phyloP scores from a whole-genome alignment of 2,797 vertebrate genomes.

The Falco biarmicus region DNA sequence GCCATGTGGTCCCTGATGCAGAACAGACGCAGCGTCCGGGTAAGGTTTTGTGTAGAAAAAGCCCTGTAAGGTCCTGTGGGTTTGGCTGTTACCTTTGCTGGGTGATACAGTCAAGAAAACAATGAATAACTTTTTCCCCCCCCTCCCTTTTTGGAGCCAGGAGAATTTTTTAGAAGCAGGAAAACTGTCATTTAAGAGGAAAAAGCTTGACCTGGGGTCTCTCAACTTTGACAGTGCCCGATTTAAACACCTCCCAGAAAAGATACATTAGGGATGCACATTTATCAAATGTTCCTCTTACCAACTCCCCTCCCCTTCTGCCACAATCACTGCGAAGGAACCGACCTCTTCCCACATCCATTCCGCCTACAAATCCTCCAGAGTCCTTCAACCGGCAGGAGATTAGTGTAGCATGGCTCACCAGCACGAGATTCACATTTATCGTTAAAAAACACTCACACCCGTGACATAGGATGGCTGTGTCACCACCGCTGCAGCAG shows the following conservation, averaged over 20 bases:
- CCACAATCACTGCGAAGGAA: fast-evolving
- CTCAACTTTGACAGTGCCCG: not conserved
- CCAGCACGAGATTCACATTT: not conserved
- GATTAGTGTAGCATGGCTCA: not conserved
- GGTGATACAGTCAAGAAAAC: not conserved
- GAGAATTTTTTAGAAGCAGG: not conserved
- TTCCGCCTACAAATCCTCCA: not conserved
- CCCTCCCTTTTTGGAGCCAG: not conserved
- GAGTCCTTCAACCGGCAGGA: not conserved
- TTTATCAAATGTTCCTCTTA: not conserved
- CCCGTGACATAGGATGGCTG: not conserved
- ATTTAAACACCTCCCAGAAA: not conserved
- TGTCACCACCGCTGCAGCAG: not conserved
- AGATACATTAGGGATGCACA: fast-evolving
- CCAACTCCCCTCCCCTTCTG: not conserved
- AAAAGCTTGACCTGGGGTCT: not conserved
- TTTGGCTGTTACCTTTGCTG: not conserved
- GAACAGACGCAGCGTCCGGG: not conserved
- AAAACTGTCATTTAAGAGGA: not conserved
- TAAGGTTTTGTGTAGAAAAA: not conserved
- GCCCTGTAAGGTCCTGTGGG: fast-evolving
- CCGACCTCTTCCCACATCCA: not conserved
- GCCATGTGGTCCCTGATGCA: not conserved
- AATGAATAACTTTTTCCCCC: not conserved
- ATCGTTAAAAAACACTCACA: not conserved